phyloP scores from a whole-genome alignment of 1,140 invertebrate species.

The Metaphire vulgaris region DNA sequence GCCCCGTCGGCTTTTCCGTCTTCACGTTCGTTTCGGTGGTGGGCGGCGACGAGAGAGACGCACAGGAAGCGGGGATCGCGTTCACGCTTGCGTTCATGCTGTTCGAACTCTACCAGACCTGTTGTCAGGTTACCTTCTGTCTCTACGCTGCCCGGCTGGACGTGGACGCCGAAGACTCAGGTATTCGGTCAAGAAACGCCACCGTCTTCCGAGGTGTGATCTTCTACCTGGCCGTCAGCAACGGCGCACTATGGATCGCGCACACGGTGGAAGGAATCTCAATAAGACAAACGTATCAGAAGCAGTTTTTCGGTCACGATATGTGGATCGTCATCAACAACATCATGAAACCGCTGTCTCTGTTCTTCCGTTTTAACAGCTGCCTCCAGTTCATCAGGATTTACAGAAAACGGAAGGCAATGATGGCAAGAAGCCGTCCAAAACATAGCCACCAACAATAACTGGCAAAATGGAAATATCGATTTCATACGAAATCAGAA shows the following conservation, averaged over 20 bases:
- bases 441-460: too few relatives aligned
- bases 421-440: too few relatives aligned
- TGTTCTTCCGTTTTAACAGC: constrained; percentile 22
- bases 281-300: neutral
- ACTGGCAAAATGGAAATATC: too few relatives aligned
- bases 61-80: neutral
- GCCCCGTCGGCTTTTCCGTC: neutral
- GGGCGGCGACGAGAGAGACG: neutral
- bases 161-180: neutral
- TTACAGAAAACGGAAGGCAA: neutral
- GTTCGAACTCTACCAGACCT: neutral
- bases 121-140: neutral
- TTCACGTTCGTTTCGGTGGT: neutral
- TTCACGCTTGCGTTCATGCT: neutral
- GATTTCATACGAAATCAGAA: too few relatives aligned
- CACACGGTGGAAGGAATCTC: neutral
- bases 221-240: constrained; percentile 6
- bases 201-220: constrained; percentile 1
- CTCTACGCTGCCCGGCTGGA: neutral
- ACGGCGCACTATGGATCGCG: constrained; percentile 8
- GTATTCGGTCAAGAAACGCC: neutral
- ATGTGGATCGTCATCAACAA: constrained; percentile 7
- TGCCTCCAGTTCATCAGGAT: constrained; percentile 6
- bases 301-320: neutral
- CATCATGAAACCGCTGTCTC: constrained; percentile 11